Conservation (phyloP, 2,888 invertebrate genomes). For the Dolichopus griseipennis region DNA sequence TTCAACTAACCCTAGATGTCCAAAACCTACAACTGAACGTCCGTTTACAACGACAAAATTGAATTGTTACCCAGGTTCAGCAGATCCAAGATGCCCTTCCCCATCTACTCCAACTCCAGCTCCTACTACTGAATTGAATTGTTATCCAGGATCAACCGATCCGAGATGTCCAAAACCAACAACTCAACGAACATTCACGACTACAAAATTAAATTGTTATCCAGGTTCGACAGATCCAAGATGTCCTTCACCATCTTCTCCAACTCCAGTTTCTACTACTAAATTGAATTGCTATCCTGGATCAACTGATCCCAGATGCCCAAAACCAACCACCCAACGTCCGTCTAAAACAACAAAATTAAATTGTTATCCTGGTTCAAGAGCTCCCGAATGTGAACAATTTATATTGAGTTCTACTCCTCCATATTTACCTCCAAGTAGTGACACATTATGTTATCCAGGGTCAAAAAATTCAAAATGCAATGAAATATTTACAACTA, state of each 20-base stretch:
- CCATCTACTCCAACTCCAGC: conserved; percentile 23
- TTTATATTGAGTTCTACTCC: conserved; percentile 29
- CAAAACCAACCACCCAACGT: conserved; percentile 26
- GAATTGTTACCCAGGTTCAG: conserved; percentile 31
- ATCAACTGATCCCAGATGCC: conserved; percentile 26
- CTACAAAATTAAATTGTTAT: conserved; percentile 21
- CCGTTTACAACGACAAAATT: conserved; percentile 19
- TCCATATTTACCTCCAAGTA: conserved; percentile 25
- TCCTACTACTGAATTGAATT: conserved; percentile 23
- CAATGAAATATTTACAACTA: conserved; percentile 34
- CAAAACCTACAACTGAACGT: conserved; percentile 27
- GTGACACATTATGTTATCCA: conserved; percentile 36
- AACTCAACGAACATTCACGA: conserved; percentile 25
- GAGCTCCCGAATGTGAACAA: conserved; percentile 32
- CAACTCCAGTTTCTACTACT: conserved; percentile 24
- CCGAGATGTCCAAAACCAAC: conserved; percentile 25
- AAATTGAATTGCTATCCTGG: conserved; percentile 28
- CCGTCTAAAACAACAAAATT: conserved; percentile 21
- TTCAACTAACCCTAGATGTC: conserved; percentile 38
- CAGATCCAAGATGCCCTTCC: conserved; percentile 31
- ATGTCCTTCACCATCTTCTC: conserved; percentile 27
- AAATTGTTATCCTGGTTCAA: conserved; percentile 36
- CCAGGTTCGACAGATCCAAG: conserved; percentile 27
- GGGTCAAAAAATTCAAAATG: conserved; percentile 38
- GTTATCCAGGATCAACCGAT: conserved; percentile 27